phyloP scores from a whole-genome alignment of 2,113 vertebrate genomes.

The Ornithorhynchus anatinus region DNA sequence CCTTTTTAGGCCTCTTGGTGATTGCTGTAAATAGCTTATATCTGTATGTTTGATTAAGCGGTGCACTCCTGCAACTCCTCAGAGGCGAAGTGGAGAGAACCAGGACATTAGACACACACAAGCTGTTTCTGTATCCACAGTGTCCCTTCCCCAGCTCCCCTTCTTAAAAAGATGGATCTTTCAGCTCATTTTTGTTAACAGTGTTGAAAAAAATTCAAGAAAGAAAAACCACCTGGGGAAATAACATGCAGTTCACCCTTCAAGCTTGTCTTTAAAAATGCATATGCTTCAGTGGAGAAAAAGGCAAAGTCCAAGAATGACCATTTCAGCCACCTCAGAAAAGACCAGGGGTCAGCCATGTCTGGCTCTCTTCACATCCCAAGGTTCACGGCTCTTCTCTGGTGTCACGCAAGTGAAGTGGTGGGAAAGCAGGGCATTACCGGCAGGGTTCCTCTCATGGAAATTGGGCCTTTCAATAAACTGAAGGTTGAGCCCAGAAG shows the following conservation, averaged over 20 bases:
- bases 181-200: background rate
- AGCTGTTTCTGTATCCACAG: background rate
- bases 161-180: background rate
- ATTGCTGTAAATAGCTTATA: rapidly evolving
- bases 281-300: too few relatives aligned
- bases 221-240: background rate
- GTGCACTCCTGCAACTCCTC: background rate
- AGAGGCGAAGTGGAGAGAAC: background rate
- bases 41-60: background rate
- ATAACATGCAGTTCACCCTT: background rate
- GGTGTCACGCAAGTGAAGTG: too few relatives aligned
- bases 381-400: too few relatives aligned
- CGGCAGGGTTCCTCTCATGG: too few relatives aligned
- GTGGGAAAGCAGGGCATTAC: too few relatives aligned
- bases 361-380: too few relatives aligned
- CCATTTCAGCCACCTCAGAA: too few relatives aligned
- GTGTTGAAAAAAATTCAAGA: background rate
- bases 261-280: background rate
- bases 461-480: too few relatives aligned
- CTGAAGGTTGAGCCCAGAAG: too few relatives aligned
- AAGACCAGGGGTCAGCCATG: too few relatives aligned
- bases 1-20: background rate
- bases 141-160: too few relatives aligned
- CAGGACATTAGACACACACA: background rate
- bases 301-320: too few relatives aligned